A percentile compares a stretch with the other conserved stretches of the same genome.
Evolutionary conservation across 2,113 vertebrate species (phyloP).

Genomic region (Calyptomena viridis): DNA sequence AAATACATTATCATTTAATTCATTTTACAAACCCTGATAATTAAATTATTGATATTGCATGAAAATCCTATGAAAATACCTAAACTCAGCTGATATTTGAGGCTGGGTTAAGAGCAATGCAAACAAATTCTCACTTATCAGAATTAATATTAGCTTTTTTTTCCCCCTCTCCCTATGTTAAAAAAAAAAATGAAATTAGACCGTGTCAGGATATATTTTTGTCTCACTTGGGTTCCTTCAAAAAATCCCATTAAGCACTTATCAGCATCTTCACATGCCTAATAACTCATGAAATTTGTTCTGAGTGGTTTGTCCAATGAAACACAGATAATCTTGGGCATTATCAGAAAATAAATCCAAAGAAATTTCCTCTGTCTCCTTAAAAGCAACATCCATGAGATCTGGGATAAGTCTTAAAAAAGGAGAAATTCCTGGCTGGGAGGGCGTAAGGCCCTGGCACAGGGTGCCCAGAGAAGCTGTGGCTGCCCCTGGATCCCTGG

Average conservation of each 20-base stretch:
- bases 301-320: neutral
- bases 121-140: neutral
- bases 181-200: neutral
- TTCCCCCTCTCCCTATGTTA: fast-evolving
- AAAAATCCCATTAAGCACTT: neutral
- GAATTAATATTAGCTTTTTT: neutral
- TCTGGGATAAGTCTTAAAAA: neutral
- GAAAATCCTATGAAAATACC: neutral
- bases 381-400: neutral
- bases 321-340: neutral
- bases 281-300: neutral
- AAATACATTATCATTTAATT: neutral
- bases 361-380: neutral
- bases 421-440: neutral
- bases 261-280: neutral
- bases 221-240: neutral
- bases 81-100: neutral
- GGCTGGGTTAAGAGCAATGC: neutral
- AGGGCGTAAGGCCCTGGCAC: neutral
- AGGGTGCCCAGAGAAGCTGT: too few species aligned
- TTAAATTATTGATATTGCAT: neutral
- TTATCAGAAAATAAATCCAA: neutral
- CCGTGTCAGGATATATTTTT: neutral
- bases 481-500: neutral
- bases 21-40: neutral